Evolutionary conservation across 1,140 invertebrate genomes (phyloP).

Genomic region (Meteorus sp.): DNA sequence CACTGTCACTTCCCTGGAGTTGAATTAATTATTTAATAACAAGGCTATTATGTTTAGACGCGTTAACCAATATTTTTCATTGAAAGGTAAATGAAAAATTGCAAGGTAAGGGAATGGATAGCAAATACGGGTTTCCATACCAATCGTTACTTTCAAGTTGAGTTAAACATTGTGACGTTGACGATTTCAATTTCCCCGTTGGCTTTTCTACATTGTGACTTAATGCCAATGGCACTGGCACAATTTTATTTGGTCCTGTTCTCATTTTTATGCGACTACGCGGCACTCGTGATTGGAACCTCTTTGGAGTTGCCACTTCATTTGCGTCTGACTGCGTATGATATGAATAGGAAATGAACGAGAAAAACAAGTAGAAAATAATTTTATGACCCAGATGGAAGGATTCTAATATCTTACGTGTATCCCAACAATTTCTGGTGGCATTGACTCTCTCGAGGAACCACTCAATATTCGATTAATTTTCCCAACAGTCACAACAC

Average conservation of each 20-base stretch:
- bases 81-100: neutral
- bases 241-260: conserved; percentile 25
- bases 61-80: conserved; percentile 9
- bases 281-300: conserved; percentile 34
- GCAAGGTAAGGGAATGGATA: neutral
- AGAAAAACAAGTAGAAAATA: neutral
- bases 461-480: neutral
- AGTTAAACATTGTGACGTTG: conserved; percentile 64
- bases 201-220: conserved; percentile 38
- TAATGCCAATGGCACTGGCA: conserved; percentile 8
- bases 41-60: too few relatives aligned
- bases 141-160: conserved; percentile 78
- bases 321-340: too few relatives aligned
- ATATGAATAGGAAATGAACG: neutral
- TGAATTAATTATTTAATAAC: conserved; percentile 2
- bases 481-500: conserved; percentile 6
- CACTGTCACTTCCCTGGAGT: conserved; percentile 78
- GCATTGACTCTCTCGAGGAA: conserved; percentile 27
- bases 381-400: too few relatives aligned
- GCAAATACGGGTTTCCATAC: conserved; percentile 47
- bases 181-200: conserved; percentile 66
- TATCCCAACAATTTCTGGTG: conserved; percentile 35
- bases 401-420: conserved; percentile 30
- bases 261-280: conserved; percentile 28
- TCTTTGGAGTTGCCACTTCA: conserved; percentile 16